phyloP scores from a whole-genome alignment of 2,797 vertebrate genomes.

The Eupleurogrammus muticus region DNA sequence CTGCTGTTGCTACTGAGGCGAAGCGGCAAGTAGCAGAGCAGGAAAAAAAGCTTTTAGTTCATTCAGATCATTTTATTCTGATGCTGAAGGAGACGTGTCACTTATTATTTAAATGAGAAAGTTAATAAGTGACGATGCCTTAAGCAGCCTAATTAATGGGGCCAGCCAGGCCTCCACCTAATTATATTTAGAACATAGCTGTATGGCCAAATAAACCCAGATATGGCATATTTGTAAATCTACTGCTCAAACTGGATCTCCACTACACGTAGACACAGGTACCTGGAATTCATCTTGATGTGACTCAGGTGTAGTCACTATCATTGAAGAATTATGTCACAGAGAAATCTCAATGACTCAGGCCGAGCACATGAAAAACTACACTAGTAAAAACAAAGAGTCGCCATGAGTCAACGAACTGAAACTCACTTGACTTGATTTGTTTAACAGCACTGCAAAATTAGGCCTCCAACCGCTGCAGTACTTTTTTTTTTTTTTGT shows the following conservation, averaged over 20 bases:
- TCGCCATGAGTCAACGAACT: slow-evolving; percentile 5
- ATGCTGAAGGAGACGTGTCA: neutral
- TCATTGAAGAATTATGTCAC: slow-evolving; percentile 1
- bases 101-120: neutral
- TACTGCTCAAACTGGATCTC: neutral
- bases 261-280: slow-evolving; percentile 2
- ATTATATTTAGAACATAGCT: no score
- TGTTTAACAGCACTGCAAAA: slow-evolving; percentile 1
- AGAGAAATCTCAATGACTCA: slow-evolving; percentile 15
- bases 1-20: slow-evolving; percentile 49
- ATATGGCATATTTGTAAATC: neutral
- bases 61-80: neutral
- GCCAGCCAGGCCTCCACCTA: neutral
- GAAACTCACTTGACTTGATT: neutral
- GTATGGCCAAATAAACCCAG: no score
- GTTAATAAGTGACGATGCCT: neutral
- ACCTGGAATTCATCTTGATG: neutral
- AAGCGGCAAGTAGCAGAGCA: neutral
- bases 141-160: neutral
- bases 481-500: neutral
- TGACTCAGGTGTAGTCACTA: slow-evolving; percentile 5
- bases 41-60: neutral
- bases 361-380: slow-evolving; percentile 15
- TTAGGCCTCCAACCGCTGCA: neutral
- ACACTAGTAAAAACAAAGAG: slow-evolving; percentile 11